These are phyloP conservation scores for Ceuthmochares aereus DNA, from an alignment of 2,113 vertebrate species.

Conservation along the genomic window DNA sequence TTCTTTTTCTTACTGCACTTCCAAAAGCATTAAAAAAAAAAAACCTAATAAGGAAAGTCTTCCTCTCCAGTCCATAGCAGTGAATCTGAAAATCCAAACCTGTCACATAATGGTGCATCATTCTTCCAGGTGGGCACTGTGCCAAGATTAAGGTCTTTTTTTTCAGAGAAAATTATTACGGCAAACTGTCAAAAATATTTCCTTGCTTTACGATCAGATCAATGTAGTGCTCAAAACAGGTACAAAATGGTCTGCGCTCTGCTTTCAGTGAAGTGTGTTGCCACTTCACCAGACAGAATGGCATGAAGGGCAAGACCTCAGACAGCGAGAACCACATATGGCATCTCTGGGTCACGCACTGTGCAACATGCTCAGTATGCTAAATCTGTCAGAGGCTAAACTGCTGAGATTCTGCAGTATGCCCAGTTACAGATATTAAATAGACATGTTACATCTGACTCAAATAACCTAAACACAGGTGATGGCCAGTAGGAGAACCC, in stretches of 20 bases:
- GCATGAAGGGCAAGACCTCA: neutral
- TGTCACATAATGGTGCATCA: neutral
- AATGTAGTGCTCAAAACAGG: neutral
- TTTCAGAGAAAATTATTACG: neutral
- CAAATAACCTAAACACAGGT: neutral
- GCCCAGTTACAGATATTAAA: neutral
- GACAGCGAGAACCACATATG: neutral
- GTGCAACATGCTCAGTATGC: neutral
- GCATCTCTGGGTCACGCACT: neutral
- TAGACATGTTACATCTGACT: neutral
- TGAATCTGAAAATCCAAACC: neutral
- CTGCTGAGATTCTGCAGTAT: neutral
- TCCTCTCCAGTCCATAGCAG: neutral
- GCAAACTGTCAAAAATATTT: neutral
- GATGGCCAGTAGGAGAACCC: neutral
- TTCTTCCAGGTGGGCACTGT: neutral
- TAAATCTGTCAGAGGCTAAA: neutral
- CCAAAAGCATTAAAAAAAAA: neutral
- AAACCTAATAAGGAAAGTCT: neutral
- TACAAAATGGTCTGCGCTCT: neutral
- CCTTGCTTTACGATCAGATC: neutral
- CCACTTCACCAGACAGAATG: neutral
- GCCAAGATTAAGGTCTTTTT: neutral
- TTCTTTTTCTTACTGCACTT: neutral
- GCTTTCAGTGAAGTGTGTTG: neutral